phyloP scores from a whole-genome alignment of 2,888 invertebrate genomes.

The Drosophila nr. perissopoda region DNA sequence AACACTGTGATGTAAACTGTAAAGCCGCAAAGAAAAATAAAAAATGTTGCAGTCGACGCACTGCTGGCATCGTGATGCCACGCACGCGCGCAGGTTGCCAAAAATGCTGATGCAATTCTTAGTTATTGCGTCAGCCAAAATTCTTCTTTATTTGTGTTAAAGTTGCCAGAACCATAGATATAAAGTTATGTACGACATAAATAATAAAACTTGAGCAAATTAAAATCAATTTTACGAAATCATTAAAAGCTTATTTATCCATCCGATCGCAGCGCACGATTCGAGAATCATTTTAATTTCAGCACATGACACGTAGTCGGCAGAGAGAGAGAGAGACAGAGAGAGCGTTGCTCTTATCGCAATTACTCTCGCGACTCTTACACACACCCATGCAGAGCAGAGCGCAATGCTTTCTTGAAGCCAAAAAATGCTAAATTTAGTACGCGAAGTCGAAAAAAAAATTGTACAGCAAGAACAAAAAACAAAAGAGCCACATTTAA shows the following conservation, averaged over 20 bases:
- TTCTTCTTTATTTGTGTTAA: conserved; percentile 15
- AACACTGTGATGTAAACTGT: conserved; percentile 33
- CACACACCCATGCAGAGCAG: neutral
- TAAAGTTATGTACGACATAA: conserved; percentile 15
- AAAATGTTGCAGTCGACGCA: conserved; percentile 18
- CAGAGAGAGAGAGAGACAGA: neutral
- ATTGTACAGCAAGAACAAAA: conserved; percentile 34
- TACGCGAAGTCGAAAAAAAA: conserved; percentile 26
- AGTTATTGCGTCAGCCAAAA: conserved; percentile 69
- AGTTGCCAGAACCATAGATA: conserved; percentile 3
- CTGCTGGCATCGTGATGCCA: conserved; percentile 1
- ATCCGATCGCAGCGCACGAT: conserved; percentile 24
- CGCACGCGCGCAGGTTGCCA: conserved; percentile 56
- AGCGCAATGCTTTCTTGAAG: conserved; percentile 11
- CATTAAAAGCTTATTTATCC: conserved; percentile 73
- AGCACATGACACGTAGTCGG: conserved; percentile 26
- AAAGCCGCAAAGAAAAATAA: conserved; percentile 7
- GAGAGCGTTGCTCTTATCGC: neutral
- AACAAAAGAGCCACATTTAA: conserved; percentile 43
- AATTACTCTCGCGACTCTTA: conserved; percentile 3
- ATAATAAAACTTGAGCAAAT: conserved; percentile 31
- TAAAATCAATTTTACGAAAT: conserved; percentile 57
- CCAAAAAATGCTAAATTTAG: conserved; percentile 68
- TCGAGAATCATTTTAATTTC: conserved; percentile 17
- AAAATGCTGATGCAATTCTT: conserved; percentile 71